phyloP scores from a whole-genome alignment of 30 jellyfish, hydroid and myxozoan genomes.

The Cassiopea xamachana region DNA sequence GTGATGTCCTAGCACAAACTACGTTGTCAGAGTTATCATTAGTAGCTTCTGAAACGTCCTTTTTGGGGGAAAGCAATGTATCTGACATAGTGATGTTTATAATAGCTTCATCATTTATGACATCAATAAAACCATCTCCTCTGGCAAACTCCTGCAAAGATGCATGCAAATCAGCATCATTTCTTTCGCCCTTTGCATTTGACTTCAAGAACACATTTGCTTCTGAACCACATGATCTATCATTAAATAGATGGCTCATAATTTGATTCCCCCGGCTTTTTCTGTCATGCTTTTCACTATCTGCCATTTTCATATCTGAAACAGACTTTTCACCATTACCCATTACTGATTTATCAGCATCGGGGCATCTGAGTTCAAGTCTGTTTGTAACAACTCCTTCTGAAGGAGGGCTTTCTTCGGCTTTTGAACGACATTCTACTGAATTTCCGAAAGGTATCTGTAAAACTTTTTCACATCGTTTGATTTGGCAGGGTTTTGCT shows the following conservation, averaged over 20 bases:
- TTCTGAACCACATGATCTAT: not conserved
- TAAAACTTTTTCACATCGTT: not conserved
- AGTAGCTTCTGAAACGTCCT: not conserved
- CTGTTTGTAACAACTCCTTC: not conserved
- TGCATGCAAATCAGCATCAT: not conserved
- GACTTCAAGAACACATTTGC: not conserved
- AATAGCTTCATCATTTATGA: not conserved
- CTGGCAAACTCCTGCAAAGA: not conserved
- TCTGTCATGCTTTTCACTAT: not conserved
- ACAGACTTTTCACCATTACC: too few relatives aligned
- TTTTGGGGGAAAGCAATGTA: not conserved
- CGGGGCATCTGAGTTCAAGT: too few relatives aligned
- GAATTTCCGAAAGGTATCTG: not conserved
- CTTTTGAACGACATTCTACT: not conserved
- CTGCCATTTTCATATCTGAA: not conserved
- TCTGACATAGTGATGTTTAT: not conserved
- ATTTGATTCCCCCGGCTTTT: not conserved
- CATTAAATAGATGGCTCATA: not conserved
- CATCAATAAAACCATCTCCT: not conserved
- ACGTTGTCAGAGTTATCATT: not conserved
- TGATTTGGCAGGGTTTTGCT: not conserved
- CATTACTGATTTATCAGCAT: too few relatives aligned
- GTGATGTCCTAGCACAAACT: not conserved
- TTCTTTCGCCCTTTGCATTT: not conserved
- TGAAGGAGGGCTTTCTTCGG: not conserved